Percentiles rank a stretch among this genome's conserved stretches.
Conservation (phyloP, 2,113 vertebrate genomes). For the Ochotona curzoniae region DNA sequence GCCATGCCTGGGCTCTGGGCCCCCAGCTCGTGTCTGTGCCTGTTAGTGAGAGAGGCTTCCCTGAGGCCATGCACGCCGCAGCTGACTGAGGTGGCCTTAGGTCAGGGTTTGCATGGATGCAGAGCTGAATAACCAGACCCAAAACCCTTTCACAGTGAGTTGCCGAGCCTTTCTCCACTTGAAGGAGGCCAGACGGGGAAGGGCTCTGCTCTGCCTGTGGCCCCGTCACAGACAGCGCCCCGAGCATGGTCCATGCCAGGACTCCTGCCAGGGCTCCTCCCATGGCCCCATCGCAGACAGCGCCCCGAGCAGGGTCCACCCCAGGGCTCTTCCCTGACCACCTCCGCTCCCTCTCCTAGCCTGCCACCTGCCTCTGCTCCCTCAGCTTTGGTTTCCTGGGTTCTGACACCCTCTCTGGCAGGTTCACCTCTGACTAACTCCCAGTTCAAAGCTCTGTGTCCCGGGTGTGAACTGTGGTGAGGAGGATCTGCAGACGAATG, state of each 20-base stretch:
- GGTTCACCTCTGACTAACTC: neutral
- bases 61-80: no score
- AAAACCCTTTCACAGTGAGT: neutral
- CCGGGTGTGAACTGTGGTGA: neutral
- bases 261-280: no score
- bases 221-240: neutral
- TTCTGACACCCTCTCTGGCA: neutral
- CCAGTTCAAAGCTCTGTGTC: neutral
- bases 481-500: neutral
- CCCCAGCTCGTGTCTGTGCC: no score
- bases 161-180: neutral
- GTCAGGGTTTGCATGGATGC: neutral
- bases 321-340: rapidly evolving
- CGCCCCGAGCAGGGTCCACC: no score
- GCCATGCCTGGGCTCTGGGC: rapidly evolving
- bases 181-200: neutral
- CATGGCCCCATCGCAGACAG: no score
- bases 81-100: neutral
- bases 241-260: no score
- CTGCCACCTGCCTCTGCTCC: neutral
- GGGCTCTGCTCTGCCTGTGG: neutral
- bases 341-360: neutral
- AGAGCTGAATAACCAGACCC: neutral
- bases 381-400: neutral
- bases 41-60: no score